Conservation (phyloP, 2,888 invertebrate species). For the Mesorhabditis spiculigera region DNA sequence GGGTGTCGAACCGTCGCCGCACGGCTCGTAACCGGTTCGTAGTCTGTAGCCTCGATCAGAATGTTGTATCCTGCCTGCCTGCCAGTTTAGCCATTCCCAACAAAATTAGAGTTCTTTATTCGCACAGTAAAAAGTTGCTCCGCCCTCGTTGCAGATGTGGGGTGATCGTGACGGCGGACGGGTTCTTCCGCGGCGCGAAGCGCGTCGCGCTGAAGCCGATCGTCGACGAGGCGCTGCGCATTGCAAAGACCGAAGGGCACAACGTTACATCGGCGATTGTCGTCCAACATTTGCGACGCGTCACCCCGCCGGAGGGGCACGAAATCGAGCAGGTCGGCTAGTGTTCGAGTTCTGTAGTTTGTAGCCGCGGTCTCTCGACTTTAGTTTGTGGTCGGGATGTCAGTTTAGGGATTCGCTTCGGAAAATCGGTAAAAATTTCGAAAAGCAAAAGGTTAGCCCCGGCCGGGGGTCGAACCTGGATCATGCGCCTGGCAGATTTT, state of each 20-base stretch:
- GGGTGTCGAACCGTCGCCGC: not conserved
- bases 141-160: slow-evolving; percentile 48
- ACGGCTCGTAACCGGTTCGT: not conserved
- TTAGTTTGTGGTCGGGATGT: too few relatives aligned
- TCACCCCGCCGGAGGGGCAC: not conserved
- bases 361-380: not conserved
- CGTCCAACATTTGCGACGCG: slow-evolving; percentile 75
- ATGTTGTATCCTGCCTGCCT: too few relatives aligned
- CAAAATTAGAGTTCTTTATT: too few relatives aligned
- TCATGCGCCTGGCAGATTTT: too few relatives aligned
- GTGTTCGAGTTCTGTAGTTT: not conserved
- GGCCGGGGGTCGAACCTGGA: too few relatives aligned
- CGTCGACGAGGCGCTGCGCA: not conserved
- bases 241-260: slow-evolving; percentile 58
- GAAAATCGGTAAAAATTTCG: too few relatives aligned
- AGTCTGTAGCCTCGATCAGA: too few relatives aligned
- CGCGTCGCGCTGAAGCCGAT: slow-evolving; percentile 74
- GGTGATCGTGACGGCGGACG: slow-evolving; percentile 83
- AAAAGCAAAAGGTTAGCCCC: too few relatives aligned
- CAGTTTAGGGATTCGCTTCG: too few relatives aligned
- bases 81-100: too few relatives aligned
- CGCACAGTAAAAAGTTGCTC: too few relatives aligned
- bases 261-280: slow-evolving; percentile 79
- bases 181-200: slow-evolving; percentile 89
- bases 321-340: not conserved